Evolutionary conservation across 2,888 invertebrate species (phyloP), one percentile per base, ranked within the genome.

Genomic region (Drosophila mettleri): DNA sequence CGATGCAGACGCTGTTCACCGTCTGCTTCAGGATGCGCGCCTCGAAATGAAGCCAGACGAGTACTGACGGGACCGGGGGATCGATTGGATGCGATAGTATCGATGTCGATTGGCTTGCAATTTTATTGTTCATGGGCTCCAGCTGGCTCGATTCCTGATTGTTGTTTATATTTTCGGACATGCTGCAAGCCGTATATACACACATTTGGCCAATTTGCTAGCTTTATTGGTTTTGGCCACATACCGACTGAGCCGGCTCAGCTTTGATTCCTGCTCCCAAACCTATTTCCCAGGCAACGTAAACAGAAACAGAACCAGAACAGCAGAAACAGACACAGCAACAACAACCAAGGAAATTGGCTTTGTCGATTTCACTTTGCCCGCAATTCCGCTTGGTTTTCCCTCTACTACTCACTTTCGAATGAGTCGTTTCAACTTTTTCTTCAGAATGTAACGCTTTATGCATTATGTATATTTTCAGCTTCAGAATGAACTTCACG

Each of bases 21-120:
- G 90, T 89, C 76, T 89, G 89, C 63, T 86, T 88, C 48, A 74
- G 70, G 66, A 91, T 74, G 61, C 75, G 64, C 46, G 87, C 80
- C 67, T 83, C 77, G 52, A 92, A 91, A 67, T 75, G 43, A 0
- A 71, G 64, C 88, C 68, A 79, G 4, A 20, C n/a, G 6, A 7
- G 8, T 20, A 2, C 16, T 16, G 45, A 29, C 29, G 18, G 45
- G 18, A 9, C 0, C 5, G n/a, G 22, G 7, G n/a, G 22, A 33
- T 29, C 45, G n/a, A 29, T 46, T 46, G 14, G 39, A 36, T 34
- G 16, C 18, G 38, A 46, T 57, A 41, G 18, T 22, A 38, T 14
- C 34, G 27, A 18, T 38, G 20, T 12, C 58, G 38, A 68, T 79
- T 69, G 59, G 53, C 27, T 69, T 57, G 49, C 60, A 52, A 54